Conservation (phyloP, 2,113 vertebrate genomes). For the Crotalus tigris region DNA sequence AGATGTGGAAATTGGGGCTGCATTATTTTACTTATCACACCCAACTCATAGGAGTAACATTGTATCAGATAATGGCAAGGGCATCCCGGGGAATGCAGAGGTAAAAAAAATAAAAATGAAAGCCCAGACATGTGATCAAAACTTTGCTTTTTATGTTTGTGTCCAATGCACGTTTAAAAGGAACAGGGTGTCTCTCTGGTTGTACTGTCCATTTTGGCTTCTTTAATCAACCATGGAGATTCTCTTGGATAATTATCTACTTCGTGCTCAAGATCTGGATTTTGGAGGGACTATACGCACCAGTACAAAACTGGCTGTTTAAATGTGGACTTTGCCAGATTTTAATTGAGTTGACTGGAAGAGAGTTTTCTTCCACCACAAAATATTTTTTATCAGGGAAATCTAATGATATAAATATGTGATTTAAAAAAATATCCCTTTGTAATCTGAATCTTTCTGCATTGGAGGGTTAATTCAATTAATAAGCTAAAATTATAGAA, state of each 20-base stretch:
- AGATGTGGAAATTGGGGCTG: not conserved
- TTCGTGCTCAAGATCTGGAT: not conserved
- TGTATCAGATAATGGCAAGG: not conserved
- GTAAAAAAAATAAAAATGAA: not conserved
- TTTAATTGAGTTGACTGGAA: not conserved
- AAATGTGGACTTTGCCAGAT: not conserved
- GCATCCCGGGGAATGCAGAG: not conserved
- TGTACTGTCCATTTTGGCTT: not conserved
- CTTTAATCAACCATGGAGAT: not conserved
- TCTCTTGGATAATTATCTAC: not conserved
- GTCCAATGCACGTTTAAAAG: not conserved
- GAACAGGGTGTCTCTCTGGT: not conserved
- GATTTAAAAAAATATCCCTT: not conserved
- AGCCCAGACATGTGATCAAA: not conserved
- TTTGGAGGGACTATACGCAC: not conserved
- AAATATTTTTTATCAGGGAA: not conserved
- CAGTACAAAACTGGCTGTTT: not conserved
- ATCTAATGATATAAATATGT: not conserved
- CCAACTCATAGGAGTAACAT: not conserved
- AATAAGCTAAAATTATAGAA: not conserved
- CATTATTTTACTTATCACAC: not conserved
- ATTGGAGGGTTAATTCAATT: not conserved
- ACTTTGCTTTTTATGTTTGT: not conserved
- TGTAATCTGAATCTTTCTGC: not conserved
- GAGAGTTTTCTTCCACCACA: not conserved